Base-by-base conservation (phyloP, 2,113 vertebrate genomes). In the Octodon degus region DNA sequence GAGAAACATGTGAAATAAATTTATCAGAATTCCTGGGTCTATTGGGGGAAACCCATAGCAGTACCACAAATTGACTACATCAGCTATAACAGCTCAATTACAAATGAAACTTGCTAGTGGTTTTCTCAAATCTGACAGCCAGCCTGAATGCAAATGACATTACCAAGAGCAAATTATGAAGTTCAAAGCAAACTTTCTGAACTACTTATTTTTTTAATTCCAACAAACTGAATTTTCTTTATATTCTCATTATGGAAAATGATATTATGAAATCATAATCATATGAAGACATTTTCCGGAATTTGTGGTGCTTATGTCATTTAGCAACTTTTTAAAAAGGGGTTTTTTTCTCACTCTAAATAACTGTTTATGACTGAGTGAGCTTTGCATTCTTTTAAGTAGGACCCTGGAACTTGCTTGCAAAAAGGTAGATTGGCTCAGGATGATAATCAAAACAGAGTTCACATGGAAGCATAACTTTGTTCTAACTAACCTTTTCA, bases 1-100 rank as follows among this genome's bases (percentile, higher is more conserved):
- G 77, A 65, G 79, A 97, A 97, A 92, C 95, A 97, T 89, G 86
- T 97, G 96, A 98, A 97, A 93, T 93, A 90, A 96, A 97, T 96
- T 88, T 96, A 98, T 97, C 95, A 94, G 94, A 97, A 95, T 95
- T 93, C 85, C 55, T 86, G 60, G 62, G 88, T 96, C 81, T 94
- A 53, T 5, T 92, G 93, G 65, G 58, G 60, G 16, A 96, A 97
- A 90, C 55, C 96, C 90, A 89, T 4, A 92, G 90, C 84, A 86
- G 40, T 60, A 62, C 90, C 95, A 90, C 92, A 95, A 90, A 95
- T 92, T 86, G 65, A 82, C 81, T 77, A 14, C 79, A 40, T 82
- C 58, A 30, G 89, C 94, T 93, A 55, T 86, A 96, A 95, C 88
- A 97, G 88, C 93, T 96, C 97, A 96, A 89, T 98, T 97, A 94